Evolutionary conservation across 2,797 vertebrate species (phyloP), one percentile per base, ranked within the genome.

Genomic region (Lycodopsis pacificus): DNA sequence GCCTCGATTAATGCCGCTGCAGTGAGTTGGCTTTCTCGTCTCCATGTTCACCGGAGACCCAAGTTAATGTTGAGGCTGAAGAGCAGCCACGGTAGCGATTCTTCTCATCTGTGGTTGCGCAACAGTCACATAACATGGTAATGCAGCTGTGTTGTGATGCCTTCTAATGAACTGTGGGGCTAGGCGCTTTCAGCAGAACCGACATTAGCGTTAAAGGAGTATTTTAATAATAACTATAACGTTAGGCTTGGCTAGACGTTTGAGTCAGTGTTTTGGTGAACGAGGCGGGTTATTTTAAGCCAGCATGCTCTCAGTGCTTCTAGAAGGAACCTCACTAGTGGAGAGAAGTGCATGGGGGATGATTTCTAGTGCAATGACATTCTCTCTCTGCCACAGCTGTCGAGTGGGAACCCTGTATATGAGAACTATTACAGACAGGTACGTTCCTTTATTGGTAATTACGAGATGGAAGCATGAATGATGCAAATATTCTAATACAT

Each of bases 391-490:
- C 72, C 32, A 91, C 93, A 99, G 98, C 88, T 98, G 92, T 95
- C 96, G 51, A 88, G 95, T 89, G 97, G 97, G 91, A 98, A 97
- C 91, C 96, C 97, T 1, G 73, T 98, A 30, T 99, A 96, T 30
- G 98, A 99, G 90, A 96, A 87, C 54, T 97, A 96, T 13, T 99
- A 99, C 91, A 97, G 98, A 92, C 98, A 99, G 96, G 98, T 98
- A 93, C 86, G 95, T 30, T 54, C 13, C 22, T 27, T 54, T 54
- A 27, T 27, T 54, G 51, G 12, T 58, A 5, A 25, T 32, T n/a
- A 7, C 58, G 13, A 40, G 9, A 46, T 25, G 19, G 2, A 36
- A 46, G n/a, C 8, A 57, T 12, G 3, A 54, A 56, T 20, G 4
- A 14, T 44, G 3, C 34, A 11, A 62, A 63, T 32, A 46, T 36